Percentiles rank a stretch among this genome's conserved stretches.
phyloP scores from a whole-genome alignment of 2,888 invertebrate genomes.

The Crematogaster levior region DNA sequence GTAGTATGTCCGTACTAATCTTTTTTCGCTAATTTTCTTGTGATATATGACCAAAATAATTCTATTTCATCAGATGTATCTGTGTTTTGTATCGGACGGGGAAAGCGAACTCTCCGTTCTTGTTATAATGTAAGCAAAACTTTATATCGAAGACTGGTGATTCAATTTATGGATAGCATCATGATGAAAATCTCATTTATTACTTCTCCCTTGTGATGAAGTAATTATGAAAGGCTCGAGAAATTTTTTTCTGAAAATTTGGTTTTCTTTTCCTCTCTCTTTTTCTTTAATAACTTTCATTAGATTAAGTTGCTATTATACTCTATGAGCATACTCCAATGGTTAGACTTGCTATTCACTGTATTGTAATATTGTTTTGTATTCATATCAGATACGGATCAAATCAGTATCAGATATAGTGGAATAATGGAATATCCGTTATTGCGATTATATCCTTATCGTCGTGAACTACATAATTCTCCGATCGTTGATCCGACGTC shows the following conservation, averaged over 20 bases:
- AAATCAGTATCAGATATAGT: neutral
- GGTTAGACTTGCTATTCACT: neutral
- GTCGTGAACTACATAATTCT: neutral
- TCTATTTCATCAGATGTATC: neutral
- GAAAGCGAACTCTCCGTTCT: neutral
- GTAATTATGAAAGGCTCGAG: neutral
- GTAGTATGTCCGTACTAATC: too few relatives aligned
- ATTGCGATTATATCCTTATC: neutral
- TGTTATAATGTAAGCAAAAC: neutral
- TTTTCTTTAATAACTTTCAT: neutral
- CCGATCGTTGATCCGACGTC: neutral
- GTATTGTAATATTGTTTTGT: neutral
- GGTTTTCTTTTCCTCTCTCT: neutral
- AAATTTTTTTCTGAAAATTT: neutral
- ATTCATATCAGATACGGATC: too few relatives aligned
- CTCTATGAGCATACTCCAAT: neutral
- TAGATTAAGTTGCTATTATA: neutral
- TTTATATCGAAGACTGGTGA: neutral
- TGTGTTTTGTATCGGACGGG: too few relatives aligned
- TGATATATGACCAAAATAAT: neutral
- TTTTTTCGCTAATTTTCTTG: neutral
- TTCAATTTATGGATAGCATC: neutral
- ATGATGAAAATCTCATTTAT: neutral
- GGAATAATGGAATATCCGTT: neutral
- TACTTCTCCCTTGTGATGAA: neutral